Conservation (phyloP, 2,797 vertebrate genomes). For the Squalus acanthias region DNA sequence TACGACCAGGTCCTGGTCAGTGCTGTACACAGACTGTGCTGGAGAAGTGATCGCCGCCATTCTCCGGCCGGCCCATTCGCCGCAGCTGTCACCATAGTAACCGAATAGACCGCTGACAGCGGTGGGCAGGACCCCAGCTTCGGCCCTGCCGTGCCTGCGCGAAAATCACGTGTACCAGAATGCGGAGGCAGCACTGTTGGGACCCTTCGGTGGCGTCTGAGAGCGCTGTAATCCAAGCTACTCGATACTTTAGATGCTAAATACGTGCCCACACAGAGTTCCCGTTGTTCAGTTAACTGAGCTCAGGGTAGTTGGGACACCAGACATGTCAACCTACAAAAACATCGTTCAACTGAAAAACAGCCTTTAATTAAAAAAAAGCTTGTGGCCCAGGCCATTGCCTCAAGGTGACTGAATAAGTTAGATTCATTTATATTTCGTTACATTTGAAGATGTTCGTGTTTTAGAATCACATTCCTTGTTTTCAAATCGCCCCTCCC, state of each 20-base stretch:
- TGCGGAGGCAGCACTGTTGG: neutral
- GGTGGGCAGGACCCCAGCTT: neutral
- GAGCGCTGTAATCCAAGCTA: neutral
- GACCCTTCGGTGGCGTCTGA: neutral
- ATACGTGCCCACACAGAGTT: too few species aligned
- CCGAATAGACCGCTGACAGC: neutral
- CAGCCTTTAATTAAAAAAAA: neutral
- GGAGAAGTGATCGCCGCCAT: neutral
- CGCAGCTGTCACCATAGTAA: slow-evolving; percentile 2
- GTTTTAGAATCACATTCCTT: neutral
- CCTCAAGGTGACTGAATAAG: neutral
- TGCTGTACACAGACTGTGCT: neutral
- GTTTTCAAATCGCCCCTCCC: too few species aligned
- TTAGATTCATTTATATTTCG: neutral
- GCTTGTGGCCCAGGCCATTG: neutral
- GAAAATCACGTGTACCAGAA: neutral
- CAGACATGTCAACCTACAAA: neutral
- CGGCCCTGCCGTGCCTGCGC: neutral
- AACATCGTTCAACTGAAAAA: neutral
- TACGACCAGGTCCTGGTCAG: neutral
- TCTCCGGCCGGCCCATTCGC: too few species aligned
- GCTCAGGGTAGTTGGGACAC: neutral
- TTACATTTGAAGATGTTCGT: neutral
- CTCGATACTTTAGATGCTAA: neutral
- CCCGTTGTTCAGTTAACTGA: neutral